phyloP scores from a whole-genome alignment of 2,888 invertebrate species.

The Asteroscopus sphinx region DNA sequence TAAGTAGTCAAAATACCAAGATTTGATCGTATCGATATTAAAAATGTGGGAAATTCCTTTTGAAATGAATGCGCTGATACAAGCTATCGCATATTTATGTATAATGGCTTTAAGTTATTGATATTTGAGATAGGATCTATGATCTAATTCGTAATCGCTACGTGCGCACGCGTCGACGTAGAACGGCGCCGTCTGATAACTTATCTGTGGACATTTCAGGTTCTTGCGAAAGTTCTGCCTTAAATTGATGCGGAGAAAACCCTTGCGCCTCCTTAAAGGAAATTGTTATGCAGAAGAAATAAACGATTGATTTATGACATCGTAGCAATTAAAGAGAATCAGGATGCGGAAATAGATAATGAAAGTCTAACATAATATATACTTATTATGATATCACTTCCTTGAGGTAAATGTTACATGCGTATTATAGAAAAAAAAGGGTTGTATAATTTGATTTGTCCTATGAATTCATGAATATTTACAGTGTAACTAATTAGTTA shows the following conservation, averaged over 20 bases:
- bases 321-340: constrained; percentile 16
- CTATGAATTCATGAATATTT: constrained; percentile 25
- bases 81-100: constrained; percentile 29
- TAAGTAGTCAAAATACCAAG: constrained; percentile 17
- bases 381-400: constrained; percentile 38
- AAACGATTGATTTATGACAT: constrained; percentile 8
- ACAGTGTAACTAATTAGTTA: constrained; percentile 19
- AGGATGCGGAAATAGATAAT: constrained; percentile 44
- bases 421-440: constrained; percentile 4
- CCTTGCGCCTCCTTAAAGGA: constrained; percentile 32
- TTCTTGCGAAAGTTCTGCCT: constrained; percentile 3
- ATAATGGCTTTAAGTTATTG: constrained; percentile 29
- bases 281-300: constrained; percentile 9
- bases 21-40: constrained; percentile 3
- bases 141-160: constrained; percentile 48
- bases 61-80: constrained; percentile 11
- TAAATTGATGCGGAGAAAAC: constrained; percentile 1
- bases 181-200: constrained; percentile 42
- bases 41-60: constrained; percentile 29
- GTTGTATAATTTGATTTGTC: constrained; percentile 4
- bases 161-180: constrained; percentile 44
- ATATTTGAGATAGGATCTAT: constrained; percentile 38
- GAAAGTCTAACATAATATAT: constrained; percentile 11
- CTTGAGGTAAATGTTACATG: constrained; percentile 11
- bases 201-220: constrained; percentile 28